Percentiles rank a stretch among this genome's conserved stretches.
Evolutionary conservation across 2,113 vertebrate species (phyloP).

Genomic region (Origma solitaria): DNA sequence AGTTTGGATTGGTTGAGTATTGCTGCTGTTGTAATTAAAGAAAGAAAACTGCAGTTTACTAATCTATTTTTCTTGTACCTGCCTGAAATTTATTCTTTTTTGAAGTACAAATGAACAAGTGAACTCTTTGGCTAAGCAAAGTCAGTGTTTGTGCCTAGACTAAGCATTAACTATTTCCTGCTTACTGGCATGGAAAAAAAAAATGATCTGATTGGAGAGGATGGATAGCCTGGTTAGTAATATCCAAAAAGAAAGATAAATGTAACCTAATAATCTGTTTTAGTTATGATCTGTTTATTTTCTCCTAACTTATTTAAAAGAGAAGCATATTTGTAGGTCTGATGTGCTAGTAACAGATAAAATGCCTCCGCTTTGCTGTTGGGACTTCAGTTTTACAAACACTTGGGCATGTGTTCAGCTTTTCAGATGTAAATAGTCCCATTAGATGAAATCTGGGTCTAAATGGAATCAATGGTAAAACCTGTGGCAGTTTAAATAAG

Average conservation of each 20-base stretch:
- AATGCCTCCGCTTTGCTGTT: neutral
- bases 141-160: neutral
- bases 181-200: neutral
- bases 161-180: neutral
- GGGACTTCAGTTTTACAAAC: neutral
- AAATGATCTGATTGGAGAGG: neutral
- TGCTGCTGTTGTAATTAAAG: slow-evolving; percentile 4
- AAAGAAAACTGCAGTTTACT: neutral
- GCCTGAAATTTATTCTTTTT: neutral
- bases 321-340: neutral
- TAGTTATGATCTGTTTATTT: neutral
- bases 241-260: neutral
- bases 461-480: neutral
- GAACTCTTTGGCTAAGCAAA: neutral
- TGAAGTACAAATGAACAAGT: neutral
- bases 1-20: neutral
- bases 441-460: slow-evolving; percentile 25
- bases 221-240: neutral
- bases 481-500: neutral
- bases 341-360: neutral
- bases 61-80: neutral
- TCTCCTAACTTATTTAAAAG: neutral
- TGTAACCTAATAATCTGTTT: neutral
- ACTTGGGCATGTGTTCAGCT: neutral
- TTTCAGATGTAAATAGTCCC: slow-evolving; percentile 54